Percentiles rank a stretch among this genome's conserved stretches.
These are phyloP conservation scores for Acleris emargana DNA, from an alignment of 2,888 invertebrate genomes.

Conservation along the genomic window DNA sequence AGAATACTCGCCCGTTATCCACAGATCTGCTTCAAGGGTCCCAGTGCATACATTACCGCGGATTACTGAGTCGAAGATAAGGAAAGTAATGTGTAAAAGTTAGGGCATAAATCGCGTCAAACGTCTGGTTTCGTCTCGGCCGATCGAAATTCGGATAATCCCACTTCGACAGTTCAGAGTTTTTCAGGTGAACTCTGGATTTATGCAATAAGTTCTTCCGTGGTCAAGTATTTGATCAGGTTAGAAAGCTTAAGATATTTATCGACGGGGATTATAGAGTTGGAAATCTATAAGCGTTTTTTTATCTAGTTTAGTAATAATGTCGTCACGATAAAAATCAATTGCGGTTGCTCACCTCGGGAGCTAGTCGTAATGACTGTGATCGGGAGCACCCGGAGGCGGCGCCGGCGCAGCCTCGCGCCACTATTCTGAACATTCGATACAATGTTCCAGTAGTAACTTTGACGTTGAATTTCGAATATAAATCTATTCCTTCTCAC, in stretches of 20 bases:
- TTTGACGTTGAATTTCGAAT: neutral
- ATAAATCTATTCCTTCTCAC: too few relatives aligned
- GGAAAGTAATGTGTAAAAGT: conserved; percentile 78
- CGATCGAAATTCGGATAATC: conserved; percentile 71
- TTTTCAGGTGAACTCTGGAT: conserved; percentile 59
- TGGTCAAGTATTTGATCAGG: conserved; percentile 31
- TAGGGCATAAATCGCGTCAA: conserved; percentile 74
- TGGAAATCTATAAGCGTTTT: conserved; percentile 42
- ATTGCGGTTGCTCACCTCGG: conserved; percentile 66
- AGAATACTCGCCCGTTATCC: conserved; percentile 24
- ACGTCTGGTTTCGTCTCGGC: conserved; percentile 72
- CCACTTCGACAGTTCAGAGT: conserved; percentile 71
- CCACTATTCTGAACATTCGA: conserved; percentile 25
- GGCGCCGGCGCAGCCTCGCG: conserved; percentile 34
- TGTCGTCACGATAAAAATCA: conserved; percentile 78
- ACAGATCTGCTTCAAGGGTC: conserved; percentile 26
- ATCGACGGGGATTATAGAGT: conserved; percentile 47
- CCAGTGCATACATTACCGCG: conserved; percentile 51
- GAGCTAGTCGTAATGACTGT: conserved; percentile 71
- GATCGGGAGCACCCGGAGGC: conserved; percentile 52
- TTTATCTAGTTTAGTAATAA: conserved; percentile 67
- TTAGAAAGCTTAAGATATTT: conserved; percentile 28
- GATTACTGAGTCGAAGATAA: conserved; percentile 69
- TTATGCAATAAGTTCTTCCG: conserved; percentile 55
- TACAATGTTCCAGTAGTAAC: neutral